Percentiles rank a stretch among this genome's conserved stretches.
These are phyloP conservation scores for Papilio xuthus DNA, from an alignment of 1,140 invertebrate species.

Conservation along the genomic window DNA sequence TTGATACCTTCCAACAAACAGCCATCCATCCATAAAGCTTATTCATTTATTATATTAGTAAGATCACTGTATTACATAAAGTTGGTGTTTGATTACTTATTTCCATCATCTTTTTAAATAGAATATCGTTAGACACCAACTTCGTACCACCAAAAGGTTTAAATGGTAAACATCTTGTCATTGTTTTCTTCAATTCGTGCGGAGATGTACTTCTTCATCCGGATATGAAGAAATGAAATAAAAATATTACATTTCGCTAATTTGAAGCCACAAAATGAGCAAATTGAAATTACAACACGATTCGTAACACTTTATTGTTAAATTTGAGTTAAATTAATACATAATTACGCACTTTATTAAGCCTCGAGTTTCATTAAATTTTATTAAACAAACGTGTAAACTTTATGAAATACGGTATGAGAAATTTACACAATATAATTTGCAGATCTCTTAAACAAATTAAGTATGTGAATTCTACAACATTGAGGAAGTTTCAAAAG, in stretches of 20 bases:
- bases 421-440: not conserved
- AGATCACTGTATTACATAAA: no score
- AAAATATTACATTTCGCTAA: not conserved
- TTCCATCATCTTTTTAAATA: no score
- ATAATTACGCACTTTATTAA: slow-evolving; percentile 17
- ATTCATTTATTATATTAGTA: no score
- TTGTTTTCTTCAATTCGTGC: not conserved
- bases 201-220: no score
- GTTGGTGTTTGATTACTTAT: no score
- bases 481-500: not conserved
- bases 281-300: not conserved
- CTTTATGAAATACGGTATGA: not conserved
- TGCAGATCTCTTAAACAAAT: slow-evolving; percentile 2
- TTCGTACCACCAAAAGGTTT: no score
- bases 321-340: slow-evolving; percentile 1
- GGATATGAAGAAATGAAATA: no score
- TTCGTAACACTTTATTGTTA: not conserved
- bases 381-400: not conserved
- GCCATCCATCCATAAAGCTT: no score
- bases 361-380: not conserved
- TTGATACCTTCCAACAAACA: no score
- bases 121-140: no score
- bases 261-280: not conserved
- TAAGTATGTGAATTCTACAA: not conserved
- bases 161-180: not conserved